A percentile compares a stretch with the other conserved stretches of the same genome.
Evolutionary conservation across 2,113 vertebrate species (phyloP).

Genomic region (Anser brachyrhynchus): DNA sequence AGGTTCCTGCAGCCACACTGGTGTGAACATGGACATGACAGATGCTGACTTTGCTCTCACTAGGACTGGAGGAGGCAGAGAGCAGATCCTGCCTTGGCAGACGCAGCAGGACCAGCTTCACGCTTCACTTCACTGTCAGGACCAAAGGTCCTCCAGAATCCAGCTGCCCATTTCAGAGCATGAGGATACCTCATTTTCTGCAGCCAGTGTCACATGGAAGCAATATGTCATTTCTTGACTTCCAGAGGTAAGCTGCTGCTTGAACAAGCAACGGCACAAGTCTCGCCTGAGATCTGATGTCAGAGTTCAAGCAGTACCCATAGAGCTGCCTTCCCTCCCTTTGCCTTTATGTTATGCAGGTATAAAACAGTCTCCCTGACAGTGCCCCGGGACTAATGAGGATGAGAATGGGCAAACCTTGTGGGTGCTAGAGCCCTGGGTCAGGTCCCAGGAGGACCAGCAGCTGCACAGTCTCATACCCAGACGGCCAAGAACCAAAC

Average conservation of each 20-base stretch:
- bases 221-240: background rate
- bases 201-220: background rate
- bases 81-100: background rate
- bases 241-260: background rate
- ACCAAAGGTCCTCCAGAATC: background rate
- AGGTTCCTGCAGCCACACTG: background rate
- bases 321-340: background rate
- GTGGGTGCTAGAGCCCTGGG: background rate
- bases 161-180: background rate
- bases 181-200: fast-evolving
- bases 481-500: background rate
- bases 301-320: background rate
- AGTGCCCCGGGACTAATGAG: background rate
- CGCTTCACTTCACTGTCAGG: background rate
- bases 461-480: background rate
- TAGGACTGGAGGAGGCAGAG: background rate
- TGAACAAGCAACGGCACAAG: background rate
- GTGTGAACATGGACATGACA: fast-evolving
- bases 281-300: background rate
- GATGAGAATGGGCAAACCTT: background rate
- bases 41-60: background rate
- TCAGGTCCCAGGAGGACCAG: fast-evolving
- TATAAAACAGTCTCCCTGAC: fast-evolving
- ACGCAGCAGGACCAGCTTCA: background rate
- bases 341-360: background rate